A percentile compares a stretch with the other conserved stretches of the same genome.
phyloP scores from a whole-genome alignment of 2,113 vertebrate species.

The Pelusios castaneus region DNA sequence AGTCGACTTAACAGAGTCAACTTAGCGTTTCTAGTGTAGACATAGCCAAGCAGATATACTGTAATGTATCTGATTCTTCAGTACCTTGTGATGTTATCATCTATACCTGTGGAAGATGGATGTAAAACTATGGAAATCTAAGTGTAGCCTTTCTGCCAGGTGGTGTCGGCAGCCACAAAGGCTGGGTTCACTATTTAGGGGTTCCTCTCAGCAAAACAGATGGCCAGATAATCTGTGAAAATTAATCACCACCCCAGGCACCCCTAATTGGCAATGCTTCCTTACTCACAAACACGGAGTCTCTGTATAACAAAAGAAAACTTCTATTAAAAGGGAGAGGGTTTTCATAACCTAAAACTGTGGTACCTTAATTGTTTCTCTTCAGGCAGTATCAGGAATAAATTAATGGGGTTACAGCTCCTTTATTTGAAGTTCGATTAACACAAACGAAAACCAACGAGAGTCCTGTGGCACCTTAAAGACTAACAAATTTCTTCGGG shows the following conservation, averaged over 20 bases:
- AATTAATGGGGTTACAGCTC: no score
- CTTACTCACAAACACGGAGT: neutral
- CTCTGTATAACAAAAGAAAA: neutral
- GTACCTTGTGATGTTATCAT: neutral
- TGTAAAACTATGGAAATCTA: neutral
- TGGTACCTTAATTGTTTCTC: no score
- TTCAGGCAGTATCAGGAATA: no score
- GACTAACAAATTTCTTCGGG: no score
- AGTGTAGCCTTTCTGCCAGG: neutral
- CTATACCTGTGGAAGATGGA: neutral
- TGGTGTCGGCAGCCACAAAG: neutral
- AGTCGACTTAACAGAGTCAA: no score
- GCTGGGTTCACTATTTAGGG: neutral
- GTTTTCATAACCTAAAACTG: no score
- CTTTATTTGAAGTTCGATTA: no score
- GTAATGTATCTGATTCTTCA: neutral
- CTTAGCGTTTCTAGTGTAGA: no score
- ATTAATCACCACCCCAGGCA: rapidly evolving
- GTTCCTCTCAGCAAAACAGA: neutral
- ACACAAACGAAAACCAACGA: no score
- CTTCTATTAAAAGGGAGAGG: neutral
- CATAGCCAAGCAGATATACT: no score
- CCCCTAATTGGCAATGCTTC: neutral
- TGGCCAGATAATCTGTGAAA: neutral
- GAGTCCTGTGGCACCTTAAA: no score